Conservation (phyloP, 2,797 vertebrate species). For the Pipistrellus pipistrellus region DNA sequence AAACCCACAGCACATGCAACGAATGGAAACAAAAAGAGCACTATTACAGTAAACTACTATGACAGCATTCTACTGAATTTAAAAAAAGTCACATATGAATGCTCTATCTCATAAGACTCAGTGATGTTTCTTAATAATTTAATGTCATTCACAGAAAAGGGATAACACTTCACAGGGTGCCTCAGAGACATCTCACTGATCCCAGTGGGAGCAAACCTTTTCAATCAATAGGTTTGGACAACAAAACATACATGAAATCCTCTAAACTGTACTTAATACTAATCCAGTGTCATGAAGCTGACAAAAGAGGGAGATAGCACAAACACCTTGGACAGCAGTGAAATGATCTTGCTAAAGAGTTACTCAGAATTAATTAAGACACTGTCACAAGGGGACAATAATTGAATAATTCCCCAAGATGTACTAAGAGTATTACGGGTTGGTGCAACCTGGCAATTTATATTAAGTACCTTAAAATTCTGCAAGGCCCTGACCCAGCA, state of each 20-base stretch:
- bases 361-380: slow-evolving; percentile 78
- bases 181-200: neutral
- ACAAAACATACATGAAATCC: neutral
- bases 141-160: slow-evolving; percentile 30
- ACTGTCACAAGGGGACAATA: slow-evolving; percentile 62
- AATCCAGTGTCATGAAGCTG: neutral
- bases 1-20: slow-evolving; percentile 4
- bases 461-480: slow-evolving; percentile 64
- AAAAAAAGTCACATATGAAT: slow-evolving; percentile 2
- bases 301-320: slow-evolving; percentile 21
- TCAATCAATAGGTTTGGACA: slow-evolving; percentile 25
- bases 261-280: slow-evolving; percentile 47
- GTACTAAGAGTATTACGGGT: slow-evolving; percentile 66
- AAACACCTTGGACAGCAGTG: slow-evolving; percentile 65
- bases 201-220: neutral
- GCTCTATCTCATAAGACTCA: neutral
- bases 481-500: neutral
- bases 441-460: slow-evolving; percentile 58
- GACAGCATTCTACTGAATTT: neutral
- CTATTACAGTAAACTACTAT: neutral
- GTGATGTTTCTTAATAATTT: slow-evolving; percentile 44
- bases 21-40: slow-evolving; percentile 10
- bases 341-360: slow-evolving; percentile 41
- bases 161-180: neutral
- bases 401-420: slow-evolving; percentile 70